phyloP scores from a whole-genome alignment of 2,888 invertebrate genomes.

The Xanthia icteritia region DNA sequence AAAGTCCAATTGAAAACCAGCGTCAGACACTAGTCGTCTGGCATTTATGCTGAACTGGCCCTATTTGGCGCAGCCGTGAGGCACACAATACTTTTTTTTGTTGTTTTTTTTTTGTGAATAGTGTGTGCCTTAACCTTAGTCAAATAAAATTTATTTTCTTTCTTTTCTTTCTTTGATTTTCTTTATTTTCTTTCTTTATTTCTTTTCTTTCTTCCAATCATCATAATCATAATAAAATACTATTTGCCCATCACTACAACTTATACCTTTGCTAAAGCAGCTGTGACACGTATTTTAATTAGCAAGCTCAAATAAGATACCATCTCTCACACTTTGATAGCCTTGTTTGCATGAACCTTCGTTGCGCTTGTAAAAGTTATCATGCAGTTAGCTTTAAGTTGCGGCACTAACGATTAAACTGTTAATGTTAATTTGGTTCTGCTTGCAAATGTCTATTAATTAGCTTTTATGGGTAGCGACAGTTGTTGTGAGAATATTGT shows the following conservation, averaged over 20 bases:
- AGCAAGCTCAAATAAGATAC: constrained; percentile 33
- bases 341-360: constrained; percentile 31
- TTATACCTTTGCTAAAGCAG: background rate
- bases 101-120: too few species aligned
- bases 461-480: constrained; percentile 27
- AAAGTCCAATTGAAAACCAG: too few species aligned
- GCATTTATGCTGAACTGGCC: too few species aligned
- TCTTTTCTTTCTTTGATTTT: too few species aligned
- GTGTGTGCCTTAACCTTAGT: too few species aligned
- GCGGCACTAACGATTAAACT: constrained; percentile 15
- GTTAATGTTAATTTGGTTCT: constrained; percentile 28
- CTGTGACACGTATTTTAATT: constrained; percentile 21
- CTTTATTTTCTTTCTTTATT: too few species aligned
- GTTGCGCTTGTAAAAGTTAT: constrained; percentile 31
- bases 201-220: too few species aligned
- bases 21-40: too few species aligned
- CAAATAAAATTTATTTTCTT: too few species aligned
- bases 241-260: background rate
- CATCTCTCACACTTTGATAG: constrained; percentile 25
- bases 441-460: constrained; percentile 36
- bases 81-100: too few species aligned
- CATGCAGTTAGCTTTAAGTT: constrained; percentile 22
- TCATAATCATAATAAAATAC: too few species aligned
- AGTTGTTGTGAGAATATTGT: constrained; percentile 6
- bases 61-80: too few species aligned